These are phyloP conservation scores for Mamestra configurata DNA, from an alignment of 1,140 invertebrate genomes.

Conservation along the genomic window DNA sequence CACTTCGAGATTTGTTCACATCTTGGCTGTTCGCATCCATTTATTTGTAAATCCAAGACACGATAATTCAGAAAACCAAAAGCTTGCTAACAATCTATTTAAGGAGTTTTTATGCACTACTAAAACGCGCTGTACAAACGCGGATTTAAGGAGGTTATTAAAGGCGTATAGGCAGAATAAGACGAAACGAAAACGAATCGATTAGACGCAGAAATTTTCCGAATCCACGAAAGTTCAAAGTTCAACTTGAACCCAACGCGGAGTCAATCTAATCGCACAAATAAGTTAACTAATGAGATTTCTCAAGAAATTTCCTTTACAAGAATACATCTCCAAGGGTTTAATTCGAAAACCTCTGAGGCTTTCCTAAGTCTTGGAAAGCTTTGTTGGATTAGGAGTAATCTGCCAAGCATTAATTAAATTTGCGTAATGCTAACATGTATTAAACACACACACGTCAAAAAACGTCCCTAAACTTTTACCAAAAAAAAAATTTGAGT, in stretches of 20 bases:
- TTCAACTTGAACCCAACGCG: background rate
- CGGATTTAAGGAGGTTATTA: too few relatives aligned
- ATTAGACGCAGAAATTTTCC: background rate
- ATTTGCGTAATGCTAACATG: background rate
- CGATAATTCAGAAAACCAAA: too few relatives aligned
- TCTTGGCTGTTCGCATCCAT: background rate
- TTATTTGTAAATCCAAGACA: too few relatives aligned
- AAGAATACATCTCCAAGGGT: slow-evolving; percentile 27
- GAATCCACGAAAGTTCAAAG: background rate
- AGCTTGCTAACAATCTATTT: too few relatives aligned
- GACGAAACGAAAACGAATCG: too few relatives aligned
- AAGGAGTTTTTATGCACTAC: too few relatives aligned
- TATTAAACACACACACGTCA: too few relatives aligned
- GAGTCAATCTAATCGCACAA: slow-evolving; percentile 16
- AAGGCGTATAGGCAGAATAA: too few relatives aligned
- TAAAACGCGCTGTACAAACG: too few relatives aligned
- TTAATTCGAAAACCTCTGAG: slow-evolving; percentile 18
- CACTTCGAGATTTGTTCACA: background rate
- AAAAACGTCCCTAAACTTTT: too few relatives aligned
- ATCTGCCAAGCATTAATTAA: slow-evolving; percentile 33
- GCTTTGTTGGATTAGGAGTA: slow-evolving; percentile 22
- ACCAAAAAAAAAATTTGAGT: too few relatives aligned
- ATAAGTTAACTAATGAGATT: slow-evolving; percentile 17
- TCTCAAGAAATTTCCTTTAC: background rate
- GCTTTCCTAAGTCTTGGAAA: slow-evolving; percentile 19